Base-by-base conservation (phyloP, 2,113 vertebrate genomes). In the Eretmodus cyanostictus region DNA sequence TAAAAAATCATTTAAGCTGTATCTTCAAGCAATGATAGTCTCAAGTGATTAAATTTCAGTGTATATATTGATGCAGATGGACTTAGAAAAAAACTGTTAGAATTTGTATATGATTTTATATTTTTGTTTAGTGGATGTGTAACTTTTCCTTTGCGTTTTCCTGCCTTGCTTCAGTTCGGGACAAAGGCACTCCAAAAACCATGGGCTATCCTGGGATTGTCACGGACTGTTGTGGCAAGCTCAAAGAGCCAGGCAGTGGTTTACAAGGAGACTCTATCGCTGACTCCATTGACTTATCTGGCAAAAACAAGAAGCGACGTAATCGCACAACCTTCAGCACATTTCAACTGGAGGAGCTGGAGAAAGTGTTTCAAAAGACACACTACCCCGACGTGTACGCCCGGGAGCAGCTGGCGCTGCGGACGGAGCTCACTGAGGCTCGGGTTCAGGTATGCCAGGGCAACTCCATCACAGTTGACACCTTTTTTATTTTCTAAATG, bases 311-410 rank as follows among this genome's bases (percentile, higher is more conserved):
- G 96, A 99, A 99, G 95, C 82, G 98, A 4, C 96, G 98, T 71
- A 98, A 99, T 85, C 97, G 98, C 55, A 99, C 98, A 0, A 99
- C 98, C 4, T 99, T 99, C 96, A 99, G 98, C 96, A 98, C 97
- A 0, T 98, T 97, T 94, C 98, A 99, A 95, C 97, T 99, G 91
- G 98, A 99, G 93, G 98, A 99, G 93, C 95, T 99, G 92, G 98
- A 99, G 95, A 99, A 98, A 63, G 98, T 99, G 29, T 99, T 99
- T 93, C 98, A 99, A 96, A 98, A 97, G 94, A 98, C 98, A 0
- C 98, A 99, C 86, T 99, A 99, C 57, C 98, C 98, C 0, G 98
- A 99, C 0, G 97, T 99, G 6, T 99, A 98, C 0, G 97, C 98
- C 22, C 96, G 98, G 0, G 98, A 99, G 93, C 98, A 99, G 96